Evolutionary conservation across 1,140 invertebrate species (phyloP).

Genomic region (Drosophila elegans): DNA sequence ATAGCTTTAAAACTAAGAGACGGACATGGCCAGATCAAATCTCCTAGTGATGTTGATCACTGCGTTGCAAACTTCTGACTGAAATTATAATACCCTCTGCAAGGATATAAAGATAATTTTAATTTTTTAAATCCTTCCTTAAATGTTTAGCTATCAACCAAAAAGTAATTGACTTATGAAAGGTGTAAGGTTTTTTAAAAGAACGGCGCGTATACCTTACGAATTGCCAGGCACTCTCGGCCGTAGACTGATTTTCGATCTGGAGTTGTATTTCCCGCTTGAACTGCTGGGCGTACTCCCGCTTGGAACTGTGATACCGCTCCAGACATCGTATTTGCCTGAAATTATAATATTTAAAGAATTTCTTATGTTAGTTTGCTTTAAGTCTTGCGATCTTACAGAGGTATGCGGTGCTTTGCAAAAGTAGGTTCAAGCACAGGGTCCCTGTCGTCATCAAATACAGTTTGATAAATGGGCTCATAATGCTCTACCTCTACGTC

Average conservation of each 20-base stretch:
- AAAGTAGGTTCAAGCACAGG: conserved; percentile 7
- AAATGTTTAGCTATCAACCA: no score
- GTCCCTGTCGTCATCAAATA: conserved; percentile 13
- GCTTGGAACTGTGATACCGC: conserved; percentile 11
- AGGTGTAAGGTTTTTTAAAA: no score
- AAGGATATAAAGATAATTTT: no score
- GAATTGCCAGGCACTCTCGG: conserved; percentile 32
- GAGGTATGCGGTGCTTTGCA: conserved; percentile 24
- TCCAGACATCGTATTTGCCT: conserved; percentile 36
- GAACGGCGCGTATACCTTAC: conserved; percentile 16
- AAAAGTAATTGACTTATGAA: no score
- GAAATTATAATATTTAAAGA: background rate
- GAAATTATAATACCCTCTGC: no score
- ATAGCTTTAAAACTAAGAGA: no score
- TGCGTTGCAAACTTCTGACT: no score
- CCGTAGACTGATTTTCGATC: conserved; percentile 43
- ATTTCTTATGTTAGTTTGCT: background rate
- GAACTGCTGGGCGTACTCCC: conserved; percentile 26
- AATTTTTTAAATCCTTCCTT: no score
- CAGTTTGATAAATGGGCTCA: background rate
- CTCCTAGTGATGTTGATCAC: no score
- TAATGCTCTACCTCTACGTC: fast-evolving
- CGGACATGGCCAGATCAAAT: no score
- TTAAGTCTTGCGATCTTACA: conserved; percentile 8
- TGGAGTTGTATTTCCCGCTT: conserved; percentile 30